Conservation (phyloP, 2,113 vertebrate genomes). For the Catharus bicknelli region DNA sequence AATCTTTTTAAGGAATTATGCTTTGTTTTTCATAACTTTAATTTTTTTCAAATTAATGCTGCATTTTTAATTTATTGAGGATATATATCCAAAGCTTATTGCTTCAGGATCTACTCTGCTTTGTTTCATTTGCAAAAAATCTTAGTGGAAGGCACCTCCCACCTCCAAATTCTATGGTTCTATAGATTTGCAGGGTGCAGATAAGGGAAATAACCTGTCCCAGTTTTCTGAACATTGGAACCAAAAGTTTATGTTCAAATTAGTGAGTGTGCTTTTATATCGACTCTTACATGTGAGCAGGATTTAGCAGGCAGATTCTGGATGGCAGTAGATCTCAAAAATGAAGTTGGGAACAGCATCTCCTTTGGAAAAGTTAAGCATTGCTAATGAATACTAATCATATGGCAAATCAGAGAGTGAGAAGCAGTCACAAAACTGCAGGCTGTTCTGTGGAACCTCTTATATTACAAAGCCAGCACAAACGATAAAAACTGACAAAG, state of each 20-base stretch:
- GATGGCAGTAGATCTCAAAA: background rate
- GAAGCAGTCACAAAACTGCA: constrained; percentile 19
- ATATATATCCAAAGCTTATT: background rate
- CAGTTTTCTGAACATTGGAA: background rate
- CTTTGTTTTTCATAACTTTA: background rate
- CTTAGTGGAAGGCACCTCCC: background rate
- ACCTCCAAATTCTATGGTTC: background rate
- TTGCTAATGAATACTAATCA: constrained; percentile 50
- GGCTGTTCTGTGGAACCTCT: background rate
- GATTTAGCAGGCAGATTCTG: background rate
- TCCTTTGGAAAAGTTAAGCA: constrained; percentile 5
- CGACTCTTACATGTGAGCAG: background rate
- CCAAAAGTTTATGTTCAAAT: background rate
- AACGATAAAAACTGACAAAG: constrained; percentile 11
- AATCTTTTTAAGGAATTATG: background rate
- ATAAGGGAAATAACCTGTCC: background rate
- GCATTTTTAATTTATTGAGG: background rate
- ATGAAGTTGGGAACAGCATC: background rate
- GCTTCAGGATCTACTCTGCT: background rate
- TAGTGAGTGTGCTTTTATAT: background rate
- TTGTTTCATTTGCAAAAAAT: background rate
- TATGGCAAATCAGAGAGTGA: constrained; percentile 16
- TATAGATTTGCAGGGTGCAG: background rate
- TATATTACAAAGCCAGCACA: constrained; percentile 20
- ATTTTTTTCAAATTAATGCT: background rate